Conservation (phyloP, 2,888 invertebrate genomes). For the Deroplatys truncata region DNA sequence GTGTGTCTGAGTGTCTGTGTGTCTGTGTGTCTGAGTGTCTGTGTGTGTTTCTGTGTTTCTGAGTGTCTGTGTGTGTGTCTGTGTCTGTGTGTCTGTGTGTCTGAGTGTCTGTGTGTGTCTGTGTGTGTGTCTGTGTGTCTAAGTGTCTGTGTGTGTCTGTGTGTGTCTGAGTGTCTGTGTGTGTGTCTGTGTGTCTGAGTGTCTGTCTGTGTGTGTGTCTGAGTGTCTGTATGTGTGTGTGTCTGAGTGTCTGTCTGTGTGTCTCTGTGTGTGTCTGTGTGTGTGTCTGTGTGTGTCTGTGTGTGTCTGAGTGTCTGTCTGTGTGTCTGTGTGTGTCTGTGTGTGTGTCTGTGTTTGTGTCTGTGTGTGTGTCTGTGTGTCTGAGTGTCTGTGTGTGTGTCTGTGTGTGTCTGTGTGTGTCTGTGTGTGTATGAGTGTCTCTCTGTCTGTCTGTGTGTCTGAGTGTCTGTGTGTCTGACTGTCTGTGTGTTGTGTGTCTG, state of each 20-base stretch:
- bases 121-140: too few species aligned
- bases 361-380: too few species aligned
- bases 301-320: background rate
- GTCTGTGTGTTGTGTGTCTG: too few species aligned
- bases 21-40: background rate
- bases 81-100: background rate
- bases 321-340: background rate
- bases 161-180: background rate
- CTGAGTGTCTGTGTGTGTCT: background rate
- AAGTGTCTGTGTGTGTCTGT: too few species aligned
- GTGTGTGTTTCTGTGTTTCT: too few species aligned
- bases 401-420: background rate
- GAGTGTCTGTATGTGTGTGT: background rate
- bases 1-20: background rate
- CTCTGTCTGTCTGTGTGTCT: slow-evolving; percentile 7
- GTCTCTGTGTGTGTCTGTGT: too few species aligned
- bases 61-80: too few species aligned
- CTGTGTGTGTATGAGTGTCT: too few species aligned
- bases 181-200: background rate
- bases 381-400: too few species aligned
- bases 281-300: background rate
- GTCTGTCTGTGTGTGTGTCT: background rate
- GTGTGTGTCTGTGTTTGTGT: too few species aligned
- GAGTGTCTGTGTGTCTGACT: too few species aligned
- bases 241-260: background rate